Evolutionary conservation across 1,140 invertebrate species (phyloP).

Genomic region (Drosophila micromelanica): DNA sequence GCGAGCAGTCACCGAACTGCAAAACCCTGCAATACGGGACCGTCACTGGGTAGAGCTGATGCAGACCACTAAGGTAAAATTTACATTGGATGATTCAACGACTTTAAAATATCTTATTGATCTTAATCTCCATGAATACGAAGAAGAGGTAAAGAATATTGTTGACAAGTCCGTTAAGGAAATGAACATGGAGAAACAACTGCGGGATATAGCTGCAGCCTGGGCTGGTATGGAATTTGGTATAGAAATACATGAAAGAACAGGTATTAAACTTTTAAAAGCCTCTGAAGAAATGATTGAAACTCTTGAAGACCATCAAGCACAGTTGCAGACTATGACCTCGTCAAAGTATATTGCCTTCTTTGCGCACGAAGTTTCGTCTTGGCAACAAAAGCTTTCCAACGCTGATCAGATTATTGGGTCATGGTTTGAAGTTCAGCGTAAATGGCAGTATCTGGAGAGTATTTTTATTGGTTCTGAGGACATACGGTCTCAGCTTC

Average conservation of each 20-base stretch:
- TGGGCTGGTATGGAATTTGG: slow-evolving; percentile 95
- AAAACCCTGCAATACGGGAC: slow-evolving; percentile 96
- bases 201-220: slow-evolving; percentile 91
- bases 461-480: slow-evolving; percentile 98
- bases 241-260: slow-evolving; percentile 92
- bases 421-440: slow-evolving; percentile 96
- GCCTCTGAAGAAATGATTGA: slow-evolving; percentile 95
- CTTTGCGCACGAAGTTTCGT: slow-evolving; percentile 93
- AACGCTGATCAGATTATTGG: slow-evolving; percentile 94
- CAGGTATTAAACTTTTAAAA: slow-evolving; percentile 90
- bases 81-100: slow-evolving; percentile 89
- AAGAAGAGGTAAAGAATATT: slow-evolving; percentile 97
- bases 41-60: slow-evolving; percentile 97
- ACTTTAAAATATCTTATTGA: slow-evolving; percentile 94
- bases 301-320: slow-evolving; percentile 97
- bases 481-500: slow-evolving; percentile 96
- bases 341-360: slow-evolving; percentile 96
- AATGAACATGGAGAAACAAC: slow-evolving; percentile 95
- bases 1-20: slow-evolving; percentile 95
- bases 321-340: slow-evolving; percentile 96
- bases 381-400: slow-evolving; percentile 95
- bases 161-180: slow-evolving; percentile 98
- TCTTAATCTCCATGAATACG: slow-evolving; percentile 95
- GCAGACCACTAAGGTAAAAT: slow-evolving; percentile 93
- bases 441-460: slow-evolving; percentile 97